Evolutionary conservation across 2,797 vertebrate species (phyloP).

Genomic region (Danio jaintianensis): DNA sequence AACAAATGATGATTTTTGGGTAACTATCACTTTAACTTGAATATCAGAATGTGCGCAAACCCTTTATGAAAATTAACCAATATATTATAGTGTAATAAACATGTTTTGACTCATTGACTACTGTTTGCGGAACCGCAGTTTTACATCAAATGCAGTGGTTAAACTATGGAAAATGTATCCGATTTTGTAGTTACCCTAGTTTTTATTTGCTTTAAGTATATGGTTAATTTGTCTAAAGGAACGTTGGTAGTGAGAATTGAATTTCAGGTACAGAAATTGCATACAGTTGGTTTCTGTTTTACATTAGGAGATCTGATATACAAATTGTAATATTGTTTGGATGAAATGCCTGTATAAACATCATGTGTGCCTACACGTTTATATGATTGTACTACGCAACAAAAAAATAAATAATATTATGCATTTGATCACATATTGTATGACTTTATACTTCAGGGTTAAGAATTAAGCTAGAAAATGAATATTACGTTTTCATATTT

Average conservation of each 20-base stretch:
- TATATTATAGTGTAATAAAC: too few relatives aligned
- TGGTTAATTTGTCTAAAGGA: too few relatives aligned
- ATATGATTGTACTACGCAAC: constrained; percentile 68
- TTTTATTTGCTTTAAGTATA: too few relatives aligned
- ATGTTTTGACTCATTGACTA: too few relatives aligned
- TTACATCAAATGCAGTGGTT: too few relatives aligned
- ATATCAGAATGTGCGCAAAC: constrained; percentile 8
- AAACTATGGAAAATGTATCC: too few relatives aligned
- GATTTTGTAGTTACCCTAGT: too few relatives aligned
- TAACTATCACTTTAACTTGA: constrained; percentile 13
- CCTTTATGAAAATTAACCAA: too few relatives aligned
- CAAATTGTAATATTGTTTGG: constrained; percentile 69
- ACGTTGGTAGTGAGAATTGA: constrained; percentile 22
- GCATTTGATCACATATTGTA: constrained; percentile 53
- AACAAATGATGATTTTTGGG: too few relatives aligned
- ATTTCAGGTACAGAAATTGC: constrained; percentile 41
- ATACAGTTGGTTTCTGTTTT: constrained; percentile 57
- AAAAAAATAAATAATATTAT: constrained; percentile 64
- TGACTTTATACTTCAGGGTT: neutral
- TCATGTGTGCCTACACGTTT: constrained; percentile 76
- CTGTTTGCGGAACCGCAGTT: too few relatives aligned
- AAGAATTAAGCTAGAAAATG: neutral
- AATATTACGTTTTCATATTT: neutral
- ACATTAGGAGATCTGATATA: constrained; percentile 65
- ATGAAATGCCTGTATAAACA: constrained; percentile 69